Evolutionary conservation across 2,888 invertebrate genomes (phyloP).

Genomic region (Heliconius erato): DNA sequence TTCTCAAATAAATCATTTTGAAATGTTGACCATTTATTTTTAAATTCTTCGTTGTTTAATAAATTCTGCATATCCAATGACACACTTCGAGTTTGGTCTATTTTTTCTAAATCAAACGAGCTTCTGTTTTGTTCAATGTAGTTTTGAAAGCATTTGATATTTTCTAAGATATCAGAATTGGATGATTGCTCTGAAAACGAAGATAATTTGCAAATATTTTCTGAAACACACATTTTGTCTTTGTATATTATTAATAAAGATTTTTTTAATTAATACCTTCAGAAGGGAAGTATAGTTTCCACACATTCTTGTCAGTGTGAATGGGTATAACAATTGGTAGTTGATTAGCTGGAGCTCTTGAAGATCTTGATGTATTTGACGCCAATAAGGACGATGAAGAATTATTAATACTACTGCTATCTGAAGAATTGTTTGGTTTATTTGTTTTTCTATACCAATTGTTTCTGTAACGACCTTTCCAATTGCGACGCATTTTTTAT

Average conservation of each 20-base stretch:
- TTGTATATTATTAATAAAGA: neutral
- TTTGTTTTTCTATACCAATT: conserved; percentile 67
- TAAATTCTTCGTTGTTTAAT: conserved; percentile 85
- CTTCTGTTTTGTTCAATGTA: conserved; percentile 73
- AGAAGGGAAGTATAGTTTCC: conserved; percentile 92
- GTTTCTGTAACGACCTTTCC: conserved; percentile 77
- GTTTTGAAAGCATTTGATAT: conserved; percentile 55
- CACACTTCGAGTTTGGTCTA: conserved; percentile 86
- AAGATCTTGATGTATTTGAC: conserved; percentile 64
- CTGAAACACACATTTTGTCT: neutral
- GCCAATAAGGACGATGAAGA: conserved; percentile 61
- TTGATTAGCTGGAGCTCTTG: conserved; percentile 77
- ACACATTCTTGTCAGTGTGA: conserved; percentile 85
- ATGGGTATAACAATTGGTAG: conserved; percentile 70
- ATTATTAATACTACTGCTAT: conserved; percentile 65
- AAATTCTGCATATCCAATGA: conserved; percentile 86
- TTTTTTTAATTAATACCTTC: conserved; percentile 82
- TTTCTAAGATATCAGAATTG: conserved; percentile 46
- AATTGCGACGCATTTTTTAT: conserved; percentile 72
- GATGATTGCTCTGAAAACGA: conserved; percentile 62
- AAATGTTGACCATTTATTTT: conserved; percentile 87
- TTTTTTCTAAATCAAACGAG: conserved; percentile 84
- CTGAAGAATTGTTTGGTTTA: conserved; percentile 56
- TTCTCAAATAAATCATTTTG: conserved; percentile 87
- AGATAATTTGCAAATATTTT: neutral